These are phyloP conservation scores for Gobio occitaniae DNA, from an alignment of 2,797 vertebrate genomes.

Conservation along the genomic window DNA sequence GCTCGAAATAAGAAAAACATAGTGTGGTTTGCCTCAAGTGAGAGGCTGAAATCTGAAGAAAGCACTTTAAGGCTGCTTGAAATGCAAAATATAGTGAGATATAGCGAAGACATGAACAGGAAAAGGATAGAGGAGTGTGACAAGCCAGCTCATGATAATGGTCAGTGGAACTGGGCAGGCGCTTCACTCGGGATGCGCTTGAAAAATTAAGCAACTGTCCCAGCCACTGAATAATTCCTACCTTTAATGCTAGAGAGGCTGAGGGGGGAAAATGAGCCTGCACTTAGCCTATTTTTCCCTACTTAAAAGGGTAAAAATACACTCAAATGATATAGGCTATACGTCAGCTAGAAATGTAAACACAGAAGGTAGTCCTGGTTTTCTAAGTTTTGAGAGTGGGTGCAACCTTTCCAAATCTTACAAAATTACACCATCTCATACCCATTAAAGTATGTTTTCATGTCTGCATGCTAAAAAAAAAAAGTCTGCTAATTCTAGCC, in stretches of 20 bases:
- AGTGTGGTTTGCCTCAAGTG: background rate
- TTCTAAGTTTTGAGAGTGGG: background rate
- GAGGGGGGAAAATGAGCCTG: constrained; percentile 3
- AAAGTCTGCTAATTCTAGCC: background rate
- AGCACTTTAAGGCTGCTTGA: constrained; percentile 8
- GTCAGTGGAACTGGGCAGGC: constrained; percentile 72
- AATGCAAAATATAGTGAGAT: constrained; percentile 9
- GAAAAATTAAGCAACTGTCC: constrained; percentile 77
- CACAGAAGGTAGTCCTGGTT: constrained; percentile 9
- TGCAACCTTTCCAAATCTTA: background rate
- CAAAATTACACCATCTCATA: background rate
- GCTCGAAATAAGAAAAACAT: background rate
- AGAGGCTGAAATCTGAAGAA: background rate
- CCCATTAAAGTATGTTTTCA: background rate
- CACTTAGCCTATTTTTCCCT: constrained; percentile 24
- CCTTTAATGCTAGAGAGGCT: constrained; percentile 44
- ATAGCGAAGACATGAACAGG: constrained; percentile 48
- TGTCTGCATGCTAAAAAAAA: background rate
- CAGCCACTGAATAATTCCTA: constrained; percentile 66
- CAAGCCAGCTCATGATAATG: constrained; percentile 76
- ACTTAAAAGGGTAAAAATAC: constrained; percentile 28
- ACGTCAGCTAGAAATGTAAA: constrained; percentile 5
- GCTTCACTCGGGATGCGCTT: constrained; percentile 63
- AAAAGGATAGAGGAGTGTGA: constrained; percentile 44
- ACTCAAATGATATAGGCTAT: background rate